Conservation (phyloP, 2,113 vertebrate species). For the Piaya cayana region DNA sequence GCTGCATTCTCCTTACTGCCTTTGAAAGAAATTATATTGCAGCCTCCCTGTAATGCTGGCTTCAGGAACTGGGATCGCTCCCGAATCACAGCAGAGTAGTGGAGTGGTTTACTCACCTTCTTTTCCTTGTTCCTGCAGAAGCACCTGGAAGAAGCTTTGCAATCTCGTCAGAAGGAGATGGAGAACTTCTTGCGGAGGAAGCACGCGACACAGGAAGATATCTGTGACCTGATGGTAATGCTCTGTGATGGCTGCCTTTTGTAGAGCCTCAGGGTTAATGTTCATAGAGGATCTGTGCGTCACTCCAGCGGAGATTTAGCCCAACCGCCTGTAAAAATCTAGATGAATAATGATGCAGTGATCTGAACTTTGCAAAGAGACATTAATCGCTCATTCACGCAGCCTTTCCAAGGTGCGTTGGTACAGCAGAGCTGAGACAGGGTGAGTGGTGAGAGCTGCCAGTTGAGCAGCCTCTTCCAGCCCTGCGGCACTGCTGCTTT, state of each 20-base stretch:
- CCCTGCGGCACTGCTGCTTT: background rate
- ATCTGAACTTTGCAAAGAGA: background rate
- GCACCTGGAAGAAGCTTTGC: conserved; percentile 76
- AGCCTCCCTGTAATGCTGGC: background rate
- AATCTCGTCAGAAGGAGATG: conserved; percentile 62
- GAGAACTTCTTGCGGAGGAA: conserved; percentile 72
- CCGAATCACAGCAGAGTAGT: background rate
- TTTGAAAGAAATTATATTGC: background rate
- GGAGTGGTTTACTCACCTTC: background rate
- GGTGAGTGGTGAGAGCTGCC: background rate
- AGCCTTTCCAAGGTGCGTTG: background rate
- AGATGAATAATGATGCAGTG: background rate
- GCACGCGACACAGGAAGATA: conserved; percentile 67
- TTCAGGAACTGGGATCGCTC: background rate
- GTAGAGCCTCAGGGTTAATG: background rate
- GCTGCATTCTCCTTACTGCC: background rate
- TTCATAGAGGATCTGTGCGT: background rate
- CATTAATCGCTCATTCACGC: background rate
- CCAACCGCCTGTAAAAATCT: background rate
- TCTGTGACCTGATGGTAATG: conserved; percentile 79
- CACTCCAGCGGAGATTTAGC: background rate
- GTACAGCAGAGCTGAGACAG: background rate
- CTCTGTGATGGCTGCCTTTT: background rate
- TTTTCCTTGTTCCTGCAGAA: conserved; percentile 66
- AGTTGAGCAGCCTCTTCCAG: background rate